phyloP scores from a whole-genome alignment of 2,797 vertebrate genomes.

The Rhodeus uyekii region DNA sequence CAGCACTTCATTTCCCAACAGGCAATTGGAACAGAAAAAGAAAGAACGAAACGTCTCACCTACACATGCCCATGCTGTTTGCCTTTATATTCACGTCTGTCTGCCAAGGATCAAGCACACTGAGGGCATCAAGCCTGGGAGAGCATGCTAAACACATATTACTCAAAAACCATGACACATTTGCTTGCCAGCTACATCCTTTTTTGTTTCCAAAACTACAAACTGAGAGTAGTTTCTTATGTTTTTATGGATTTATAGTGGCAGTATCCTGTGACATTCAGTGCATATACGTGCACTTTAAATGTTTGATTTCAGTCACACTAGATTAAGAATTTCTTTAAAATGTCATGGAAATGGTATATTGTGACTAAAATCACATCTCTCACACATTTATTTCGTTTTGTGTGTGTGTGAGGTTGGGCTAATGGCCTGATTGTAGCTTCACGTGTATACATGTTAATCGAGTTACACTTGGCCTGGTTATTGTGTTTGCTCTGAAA shows the following conservation, averaged over 20 bases:
- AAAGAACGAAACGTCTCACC: slow-evolving; percentile 57
- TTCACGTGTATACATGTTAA: neutral
- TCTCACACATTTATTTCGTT: too few species aligned
- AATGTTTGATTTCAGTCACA: neutral
- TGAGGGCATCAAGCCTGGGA: slow-evolving; percentile 15
- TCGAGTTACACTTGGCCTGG: neutral
- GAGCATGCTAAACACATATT: slow-evolving; percentile 16
- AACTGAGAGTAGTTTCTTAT: neutral
- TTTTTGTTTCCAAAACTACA: neutral
- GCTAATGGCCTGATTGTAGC: neutral
- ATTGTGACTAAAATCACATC: neutral
- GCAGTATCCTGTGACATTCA: neutral
- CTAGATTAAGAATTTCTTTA: neutral
- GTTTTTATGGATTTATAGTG: neutral
- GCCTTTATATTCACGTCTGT: slow-evolving; percentile 57
- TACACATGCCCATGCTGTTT: slow-evolving; percentile 49
- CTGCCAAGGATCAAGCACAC: slow-evolving; percentile 52
- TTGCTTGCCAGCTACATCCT: neutral
- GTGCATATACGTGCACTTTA: neutral
- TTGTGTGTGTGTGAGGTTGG: too few species aligned
- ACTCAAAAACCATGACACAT: neutral
- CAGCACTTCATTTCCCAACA: slow-evolving; percentile 57
- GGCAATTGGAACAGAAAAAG: slow-evolving; percentile 60
- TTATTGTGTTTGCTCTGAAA: neutral
- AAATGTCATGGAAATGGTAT: slow-evolving; percentile 1